These are phyloP conservation scores for Amblyornis subalaris DNA, from an alignment of 2,113 vertebrate species.

Conservation along the genomic window DNA sequence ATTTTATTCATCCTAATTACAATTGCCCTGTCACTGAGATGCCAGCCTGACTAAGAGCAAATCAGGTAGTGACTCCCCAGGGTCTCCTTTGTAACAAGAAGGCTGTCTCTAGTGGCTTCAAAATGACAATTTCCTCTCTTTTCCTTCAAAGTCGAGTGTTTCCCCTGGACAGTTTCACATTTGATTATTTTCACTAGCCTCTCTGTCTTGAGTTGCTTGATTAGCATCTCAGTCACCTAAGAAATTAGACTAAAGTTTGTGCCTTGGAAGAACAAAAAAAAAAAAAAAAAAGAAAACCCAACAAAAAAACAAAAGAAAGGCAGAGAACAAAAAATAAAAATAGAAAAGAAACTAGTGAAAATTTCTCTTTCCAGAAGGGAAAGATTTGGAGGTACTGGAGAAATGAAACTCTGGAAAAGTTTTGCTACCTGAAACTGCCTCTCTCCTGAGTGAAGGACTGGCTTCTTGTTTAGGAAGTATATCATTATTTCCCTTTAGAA, in stretches of 20 bases:
- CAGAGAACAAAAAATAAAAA: not conserved
- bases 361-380: not conserved
- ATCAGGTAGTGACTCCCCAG: constrained; percentile 72
- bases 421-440: not conserved
- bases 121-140: constrained; percentile 76
- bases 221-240: constrained; percentile 77
- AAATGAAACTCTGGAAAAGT: not conserved
- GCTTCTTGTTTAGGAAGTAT: not conserved
- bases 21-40: constrained; percentile 77
- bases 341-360: not conserved
- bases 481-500: not conserved
- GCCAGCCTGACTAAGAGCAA: constrained; percentile 68
- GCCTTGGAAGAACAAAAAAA: not conserved
- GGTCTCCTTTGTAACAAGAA: constrained; percentile 69
- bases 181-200: constrained; percentile 74
- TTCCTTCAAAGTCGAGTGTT: constrained; percentile 68
- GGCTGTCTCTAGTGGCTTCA: constrained; percentile 73
- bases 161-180: constrained; percentile 75
- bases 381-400: not conserved
- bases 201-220: constrained; percentile 74
- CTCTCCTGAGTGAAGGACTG: not conserved
- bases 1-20: constrained; percentile 79
- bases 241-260: constrained; percentile 71
- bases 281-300: not conserved
- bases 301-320: not conserved